Conservation (phyloP, 2,113 vertebrate genomes). For the Sphaerodactylus townsendi region DNA sequence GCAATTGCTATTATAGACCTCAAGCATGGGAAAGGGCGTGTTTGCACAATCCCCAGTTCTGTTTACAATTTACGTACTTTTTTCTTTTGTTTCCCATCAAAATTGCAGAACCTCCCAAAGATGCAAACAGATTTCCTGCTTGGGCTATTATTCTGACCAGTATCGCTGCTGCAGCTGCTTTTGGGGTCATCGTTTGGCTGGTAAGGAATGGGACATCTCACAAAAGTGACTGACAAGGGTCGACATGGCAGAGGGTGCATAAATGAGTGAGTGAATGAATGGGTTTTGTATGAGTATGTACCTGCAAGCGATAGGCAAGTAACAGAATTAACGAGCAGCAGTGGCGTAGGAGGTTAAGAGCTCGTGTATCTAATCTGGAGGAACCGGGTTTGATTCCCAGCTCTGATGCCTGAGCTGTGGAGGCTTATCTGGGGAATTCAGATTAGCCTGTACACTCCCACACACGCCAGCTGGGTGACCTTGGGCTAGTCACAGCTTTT, state of each 20-base stretch:
- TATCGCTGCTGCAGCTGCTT: fast-evolving
- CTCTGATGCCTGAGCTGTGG: too few species aligned
- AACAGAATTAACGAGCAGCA: too few species aligned
- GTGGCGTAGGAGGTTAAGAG: too few species aligned
- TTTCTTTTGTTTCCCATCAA: neutral
- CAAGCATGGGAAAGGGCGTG: neutral
- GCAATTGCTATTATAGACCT: neutral
- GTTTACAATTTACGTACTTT: neutral
- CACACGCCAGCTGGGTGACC: too few species aligned
- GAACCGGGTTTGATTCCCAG: too few species aligned
- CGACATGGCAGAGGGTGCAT: too few species aligned
- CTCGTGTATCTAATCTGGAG: too few species aligned
- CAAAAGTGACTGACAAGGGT: neutral
- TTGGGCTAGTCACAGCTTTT: too few species aligned
- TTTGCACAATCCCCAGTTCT: too few species aligned
- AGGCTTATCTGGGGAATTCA: too few species aligned
- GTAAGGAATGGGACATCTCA: neutral
- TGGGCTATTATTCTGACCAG: conserved; percentile 10
- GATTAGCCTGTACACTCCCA: too few species aligned
- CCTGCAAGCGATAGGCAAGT: neutral
- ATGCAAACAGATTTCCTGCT: neutral
- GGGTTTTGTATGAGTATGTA: neutral
- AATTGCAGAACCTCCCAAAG: neutral
- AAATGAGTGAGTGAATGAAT: too few species aligned
- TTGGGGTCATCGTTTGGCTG: neutral